These are phyloP conservation scores for Lathamus discolor DNA, from an alignment of 2,113 vertebrate species.

Conservation along the genomic window DNA sequence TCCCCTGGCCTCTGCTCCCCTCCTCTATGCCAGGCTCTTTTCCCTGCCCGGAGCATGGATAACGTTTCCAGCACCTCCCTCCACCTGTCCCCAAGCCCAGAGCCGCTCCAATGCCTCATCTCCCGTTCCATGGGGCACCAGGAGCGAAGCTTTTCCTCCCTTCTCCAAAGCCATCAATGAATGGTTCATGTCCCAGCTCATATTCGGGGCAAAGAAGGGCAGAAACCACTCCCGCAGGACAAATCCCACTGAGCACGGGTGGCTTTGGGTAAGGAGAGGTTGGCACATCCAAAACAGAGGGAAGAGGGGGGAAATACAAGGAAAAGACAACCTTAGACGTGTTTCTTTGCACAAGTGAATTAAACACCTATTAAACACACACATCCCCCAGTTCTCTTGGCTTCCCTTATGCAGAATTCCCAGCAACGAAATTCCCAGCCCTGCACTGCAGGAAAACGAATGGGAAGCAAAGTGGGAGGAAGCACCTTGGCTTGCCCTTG, in stretches of 20 bases:
- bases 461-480: background rate
- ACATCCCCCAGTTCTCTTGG: fast-evolving
- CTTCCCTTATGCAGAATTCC: background rate
- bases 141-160: fast-evolving
- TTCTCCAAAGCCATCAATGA: background rate
- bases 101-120: background rate
- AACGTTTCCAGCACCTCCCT: slow-evolving; percentile 18
- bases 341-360: background rate
- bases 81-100: background rate
- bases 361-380: fast-evolving
- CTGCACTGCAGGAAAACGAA: background rate
- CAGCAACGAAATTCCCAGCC: background rate
- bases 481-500: background rate
- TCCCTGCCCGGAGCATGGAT: background rate
- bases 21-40: background rate
- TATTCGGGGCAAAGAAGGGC: background rate
- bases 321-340: background rate
- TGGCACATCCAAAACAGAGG: background rate
- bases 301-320: fast-evolving
- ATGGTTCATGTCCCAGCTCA: fast-evolving
- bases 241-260: background rate
- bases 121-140: background rate
- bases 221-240: background rate
- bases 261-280: background rate
- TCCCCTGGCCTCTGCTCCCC: background rate